Conservation (phyloP, 2,797 vertebrate genomes). For the Liparis tanakae region DNA sequence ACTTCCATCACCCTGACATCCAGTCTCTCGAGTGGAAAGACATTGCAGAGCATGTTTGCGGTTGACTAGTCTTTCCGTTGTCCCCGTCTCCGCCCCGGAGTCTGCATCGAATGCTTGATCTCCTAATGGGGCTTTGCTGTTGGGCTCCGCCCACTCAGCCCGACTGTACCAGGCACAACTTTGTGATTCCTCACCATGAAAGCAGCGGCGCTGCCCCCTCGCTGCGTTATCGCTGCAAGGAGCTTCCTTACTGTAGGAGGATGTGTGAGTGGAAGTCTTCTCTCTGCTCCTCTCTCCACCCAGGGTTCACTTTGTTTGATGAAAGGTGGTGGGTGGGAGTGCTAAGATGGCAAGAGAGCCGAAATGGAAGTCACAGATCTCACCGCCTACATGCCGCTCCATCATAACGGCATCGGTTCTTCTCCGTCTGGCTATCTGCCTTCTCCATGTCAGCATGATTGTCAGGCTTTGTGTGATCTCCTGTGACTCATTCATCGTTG, state of each 20-base stretch:
- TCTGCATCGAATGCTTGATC: constrained; percentile 61
- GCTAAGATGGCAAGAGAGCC: constrained; percentile 75
- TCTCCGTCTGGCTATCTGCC: constrained; percentile 75
- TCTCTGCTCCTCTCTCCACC: constrained; percentile 62
- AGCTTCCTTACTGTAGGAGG: constrained; percentile 73
- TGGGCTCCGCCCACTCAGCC: constrained; percentile 48
- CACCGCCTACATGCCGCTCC: constrained; percentile 70
- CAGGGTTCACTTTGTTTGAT: constrained; percentile 61
- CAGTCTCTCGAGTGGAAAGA: constrained; percentile 1
- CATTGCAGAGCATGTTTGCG: constrained; percentile 14
- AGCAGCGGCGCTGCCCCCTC: constrained; percentile 56
- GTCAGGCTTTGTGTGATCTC: constrained; percentile 74
- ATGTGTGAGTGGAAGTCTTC: constrained; percentile 69
- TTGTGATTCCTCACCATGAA: constrained; percentile 58
- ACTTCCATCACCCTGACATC: constrained; percentile 56
- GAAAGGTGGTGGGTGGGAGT: constrained; percentile 74
- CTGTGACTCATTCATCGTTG: constrained; percentile 75
- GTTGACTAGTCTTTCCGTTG: constrained; percentile 35
- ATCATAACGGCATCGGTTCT: constrained; percentile 72
- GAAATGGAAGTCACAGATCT: constrained; percentile 81
- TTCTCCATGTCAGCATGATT: constrained; percentile 74
- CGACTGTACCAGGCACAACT: constrained; percentile 37
- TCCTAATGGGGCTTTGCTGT: constrained; percentile 65
- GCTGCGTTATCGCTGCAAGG: constrained; percentile 60
- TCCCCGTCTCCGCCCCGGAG: constrained; percentile 50